phyloP scores from a whole-genome alignment of 1,140 invertebrate genomes.

The Aphaenogaster rudis region DNA sequence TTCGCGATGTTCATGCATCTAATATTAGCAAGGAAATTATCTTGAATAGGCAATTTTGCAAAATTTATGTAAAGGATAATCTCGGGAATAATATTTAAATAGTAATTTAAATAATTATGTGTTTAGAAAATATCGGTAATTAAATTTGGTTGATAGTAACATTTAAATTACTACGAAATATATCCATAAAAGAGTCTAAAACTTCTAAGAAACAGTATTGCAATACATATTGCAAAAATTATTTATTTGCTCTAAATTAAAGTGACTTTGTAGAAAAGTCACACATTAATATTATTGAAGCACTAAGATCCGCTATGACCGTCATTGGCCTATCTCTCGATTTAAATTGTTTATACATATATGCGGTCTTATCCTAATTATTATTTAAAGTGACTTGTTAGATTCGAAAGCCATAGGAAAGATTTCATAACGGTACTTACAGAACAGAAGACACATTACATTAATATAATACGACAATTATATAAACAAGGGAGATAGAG shows the following conservation, averaged over 20 bases:
- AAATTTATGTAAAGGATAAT: not conserved
- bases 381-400: not conserved
- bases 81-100: constrained; percentile 1
- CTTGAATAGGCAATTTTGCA: not conserved
- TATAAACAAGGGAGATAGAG: constrained; percentile 68
- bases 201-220: not conserved
- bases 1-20: not conserved
- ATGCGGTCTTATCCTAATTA: too few relatives aligned
- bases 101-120: not conserved
- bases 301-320: too few relatives aligned
- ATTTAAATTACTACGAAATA: constrained; percentile 13
- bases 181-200: not conserved
- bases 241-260: not conserved
- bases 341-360: too few relatives aligned
- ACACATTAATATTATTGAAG: too few relatives aligned
- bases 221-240: not conserved
- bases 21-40: not conserved
- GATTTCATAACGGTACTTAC: constrained; percentile 17
- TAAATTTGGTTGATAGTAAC: not conserved
- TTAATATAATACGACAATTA: constrained; percentile 71
- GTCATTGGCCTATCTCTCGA: too few relatives aligned
- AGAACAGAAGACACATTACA: constrained; percentile 55
- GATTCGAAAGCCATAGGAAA: not conserved
- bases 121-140: not conserved
- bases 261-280: not conserved